phyloP scores from a whole-genome alignment of 2,797 vertebrate species.

The Gambelia wislizenii region DNA sequence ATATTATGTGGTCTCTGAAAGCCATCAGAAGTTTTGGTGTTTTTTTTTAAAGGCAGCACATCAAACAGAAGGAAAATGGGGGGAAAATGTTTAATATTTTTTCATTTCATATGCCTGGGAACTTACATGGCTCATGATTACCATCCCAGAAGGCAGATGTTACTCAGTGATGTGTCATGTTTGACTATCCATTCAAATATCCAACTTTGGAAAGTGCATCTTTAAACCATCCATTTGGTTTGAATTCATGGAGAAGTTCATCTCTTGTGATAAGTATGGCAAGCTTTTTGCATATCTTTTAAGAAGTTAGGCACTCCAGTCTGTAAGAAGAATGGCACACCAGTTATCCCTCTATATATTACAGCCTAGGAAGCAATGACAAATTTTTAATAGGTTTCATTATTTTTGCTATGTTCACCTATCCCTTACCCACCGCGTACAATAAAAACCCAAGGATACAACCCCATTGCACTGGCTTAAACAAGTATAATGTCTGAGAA shows the following conservation, averaged over 20 bases:
- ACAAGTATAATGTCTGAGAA: background rate
- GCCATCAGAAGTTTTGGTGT: background rate
- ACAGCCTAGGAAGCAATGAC: background rate
- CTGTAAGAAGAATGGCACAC: conserved; percentile 76
- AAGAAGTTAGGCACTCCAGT: conserved; percentile 89
- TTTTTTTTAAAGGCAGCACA: background rate
- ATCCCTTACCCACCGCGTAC: background rate
- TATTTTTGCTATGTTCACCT: background rate
- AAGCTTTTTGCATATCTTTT: conserved; percentile 87
- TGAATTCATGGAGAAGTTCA: conserved; percentile 32
- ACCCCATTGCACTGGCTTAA: background rate
- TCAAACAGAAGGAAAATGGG: conserved; percentile 26
- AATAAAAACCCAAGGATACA: background rate
- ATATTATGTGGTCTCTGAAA: background rate
- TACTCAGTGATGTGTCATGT: conserved; percentile 35
- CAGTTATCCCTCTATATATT: conserved; percentile 20
- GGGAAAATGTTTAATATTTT: conserved; percentile 33
- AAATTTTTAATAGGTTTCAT: background rate
- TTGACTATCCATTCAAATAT: conserved; percentile 31
- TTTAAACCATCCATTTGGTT: conserved; percentile 20
- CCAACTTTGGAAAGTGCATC: conserved; percentile 37
- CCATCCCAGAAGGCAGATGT: conserved; percentile 60
- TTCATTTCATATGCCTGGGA: conserved; percentile 31
- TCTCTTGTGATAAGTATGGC: conserved; percentile 77
- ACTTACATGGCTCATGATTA: conserved; percentile 32